These are phyloP conservation scores for Dipodomys merriami DNA, from an alignment of 2,113 vertebrate genomes.

Conservation along the genomic window DNA sequence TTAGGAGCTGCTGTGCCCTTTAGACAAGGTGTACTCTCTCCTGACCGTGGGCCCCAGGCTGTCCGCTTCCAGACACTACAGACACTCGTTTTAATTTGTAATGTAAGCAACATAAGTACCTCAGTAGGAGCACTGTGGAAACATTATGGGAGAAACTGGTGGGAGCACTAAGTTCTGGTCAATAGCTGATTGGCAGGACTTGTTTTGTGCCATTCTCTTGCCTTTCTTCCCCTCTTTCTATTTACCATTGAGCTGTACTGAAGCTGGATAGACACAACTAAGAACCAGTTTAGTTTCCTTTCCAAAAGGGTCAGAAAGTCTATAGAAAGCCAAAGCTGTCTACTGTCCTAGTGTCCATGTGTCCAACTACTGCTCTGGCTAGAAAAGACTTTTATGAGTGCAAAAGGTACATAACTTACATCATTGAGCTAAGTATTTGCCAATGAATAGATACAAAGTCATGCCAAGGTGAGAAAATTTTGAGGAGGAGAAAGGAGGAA, in stretches of 20 bases:
- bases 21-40: neutral
- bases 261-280: neutral
- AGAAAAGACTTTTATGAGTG: slow-evolving; percentile 3
- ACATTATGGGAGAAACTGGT: neutral
- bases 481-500: too few relatives aligned
- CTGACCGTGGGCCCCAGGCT: neutral
- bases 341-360: neutral
- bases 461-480: neutral
- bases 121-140: neutral
- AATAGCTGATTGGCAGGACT: neutral
- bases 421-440: neutral
- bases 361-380: neutral
- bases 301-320: neutral
- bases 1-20: neutral
- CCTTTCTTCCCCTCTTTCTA: neutral
- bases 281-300: neutral
- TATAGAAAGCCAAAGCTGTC: neutral
- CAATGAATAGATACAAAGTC: neutral
- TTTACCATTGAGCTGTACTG: neutral
- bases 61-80: neutral
- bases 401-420: neutral
- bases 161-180: neutral
- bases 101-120: neutral
- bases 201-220: neutral
- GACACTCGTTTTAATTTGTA: fast-evolving